Conservation (phyloP, 1,140 invertebrate species). For the Drosophila aff. region DNA sequence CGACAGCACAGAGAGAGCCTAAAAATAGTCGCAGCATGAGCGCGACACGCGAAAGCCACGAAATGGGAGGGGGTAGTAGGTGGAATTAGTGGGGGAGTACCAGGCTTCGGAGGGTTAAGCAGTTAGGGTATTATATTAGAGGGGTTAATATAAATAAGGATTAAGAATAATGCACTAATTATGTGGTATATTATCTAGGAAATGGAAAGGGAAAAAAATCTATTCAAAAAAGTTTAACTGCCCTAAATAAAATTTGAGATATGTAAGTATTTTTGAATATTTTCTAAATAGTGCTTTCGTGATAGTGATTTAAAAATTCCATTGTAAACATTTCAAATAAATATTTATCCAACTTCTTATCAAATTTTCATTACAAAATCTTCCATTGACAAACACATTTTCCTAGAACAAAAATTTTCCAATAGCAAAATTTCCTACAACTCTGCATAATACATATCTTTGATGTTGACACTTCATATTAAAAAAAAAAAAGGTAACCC, state of each 20-base stretch:
- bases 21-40: slow-evolving; percentile 52
- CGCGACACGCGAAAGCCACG: slow-evolving; percentile 36
- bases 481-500: neutral
- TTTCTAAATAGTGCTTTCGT: neutral
- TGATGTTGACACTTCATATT: neutral
- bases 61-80: neutral
- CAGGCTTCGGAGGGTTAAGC: neutral
- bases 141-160: neutral
- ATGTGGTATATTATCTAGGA: too few species aligned
- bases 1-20: slow-evolving; percentile 18
- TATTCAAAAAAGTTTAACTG: too few species aligned
- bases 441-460: neutral
- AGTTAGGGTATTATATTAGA: accelerated
- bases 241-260: too few species aligned
- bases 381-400: neutral
- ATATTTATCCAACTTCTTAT: neutral
- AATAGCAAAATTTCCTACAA: neutral
- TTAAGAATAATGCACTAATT: neutral
- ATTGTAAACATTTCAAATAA: neutral
- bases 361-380: neutral
- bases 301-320: neutral
- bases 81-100: neutral
- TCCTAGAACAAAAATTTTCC: neutral
- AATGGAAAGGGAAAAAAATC: too few species aligned
- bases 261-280: too few species aligned